A percentile compares a stretch with the other conserved stretches of the same genome.
These are phyloP conservation scores for Podilymbus podiceps DNA, from an alignment of 2,113 vertebrate genomes.

Conservation along the genomic window DNA sequence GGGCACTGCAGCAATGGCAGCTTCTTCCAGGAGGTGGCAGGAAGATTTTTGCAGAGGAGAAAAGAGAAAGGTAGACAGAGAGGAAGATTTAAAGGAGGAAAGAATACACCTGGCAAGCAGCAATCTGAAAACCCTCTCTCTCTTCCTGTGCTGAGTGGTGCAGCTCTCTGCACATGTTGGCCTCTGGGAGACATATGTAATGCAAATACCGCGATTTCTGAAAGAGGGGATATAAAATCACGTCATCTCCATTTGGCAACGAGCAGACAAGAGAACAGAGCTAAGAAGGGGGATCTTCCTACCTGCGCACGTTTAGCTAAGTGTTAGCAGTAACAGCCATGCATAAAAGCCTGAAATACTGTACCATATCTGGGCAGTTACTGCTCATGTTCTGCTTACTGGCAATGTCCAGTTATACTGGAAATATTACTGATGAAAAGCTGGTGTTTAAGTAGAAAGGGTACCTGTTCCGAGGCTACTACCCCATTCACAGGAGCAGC, in stretches of 20 bases:
- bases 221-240: neutral
- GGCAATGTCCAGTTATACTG: neutral
- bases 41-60: neutral
- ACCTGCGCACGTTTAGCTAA: neutral
- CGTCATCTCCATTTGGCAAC: neutral
- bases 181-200: neutral
- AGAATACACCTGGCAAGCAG: neutral
- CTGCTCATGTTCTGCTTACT: neutral
- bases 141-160: neutral
- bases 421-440: neutral
- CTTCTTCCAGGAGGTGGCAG: conserved; percentile 54
- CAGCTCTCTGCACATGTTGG: neutral
- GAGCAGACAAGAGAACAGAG: neutral
- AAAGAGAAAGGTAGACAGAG: neutral
- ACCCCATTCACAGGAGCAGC: neutral
- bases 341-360: neutral
- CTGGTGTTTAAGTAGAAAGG: neutral
- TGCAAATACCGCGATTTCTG: accelerated
- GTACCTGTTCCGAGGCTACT: neutral
- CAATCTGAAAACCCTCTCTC: neutral
- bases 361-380: neutral
- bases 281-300: neutral
- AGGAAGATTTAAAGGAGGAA: neutral
- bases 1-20: conserved; percentile 12
- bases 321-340: neutral